Evolutionary conservation across 2,888 invertebrate species (phyloP).

Genomic region (Merodon equestris): DNA sequence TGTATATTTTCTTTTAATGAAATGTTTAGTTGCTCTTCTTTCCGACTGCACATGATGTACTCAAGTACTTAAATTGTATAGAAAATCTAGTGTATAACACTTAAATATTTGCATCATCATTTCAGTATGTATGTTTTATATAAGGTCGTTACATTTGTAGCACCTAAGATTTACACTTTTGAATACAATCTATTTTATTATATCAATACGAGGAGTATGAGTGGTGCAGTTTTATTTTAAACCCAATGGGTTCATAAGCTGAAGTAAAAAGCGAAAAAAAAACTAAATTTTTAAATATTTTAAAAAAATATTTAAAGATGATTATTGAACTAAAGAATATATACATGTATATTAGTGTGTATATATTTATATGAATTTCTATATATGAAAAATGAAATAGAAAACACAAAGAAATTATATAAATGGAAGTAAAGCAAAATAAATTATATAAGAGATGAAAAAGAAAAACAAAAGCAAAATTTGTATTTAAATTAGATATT

Average conservation of each 20-base stretch:
- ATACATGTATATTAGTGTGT: conserved; percentile 36
- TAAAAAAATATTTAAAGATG: conserved; percentile 71
- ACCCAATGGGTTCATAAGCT: conserved; percentile 79
- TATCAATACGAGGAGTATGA: conserved; percentile 71
- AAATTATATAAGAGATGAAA: conserved; percentile 13
- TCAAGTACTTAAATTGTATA: conserved; percentile 28
- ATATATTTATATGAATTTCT: conserved; percentile 62
- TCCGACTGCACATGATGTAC: conserved; percentile 23
- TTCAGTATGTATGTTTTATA: conserved; percentile 10
- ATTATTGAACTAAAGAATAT: conserved; percentile 61
- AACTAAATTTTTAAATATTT: conserved; percentile 72
- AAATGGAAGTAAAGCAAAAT: conserved; percentile 48
- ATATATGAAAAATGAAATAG: conserved; percentile 69
- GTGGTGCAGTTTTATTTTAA: conserved; percentile 76
- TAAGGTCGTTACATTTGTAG: conserved; percentile 2
- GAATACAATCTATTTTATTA: conserved; percentile 46
- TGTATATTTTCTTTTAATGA: not conserved
- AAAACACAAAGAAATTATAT: conserved; percentile 51
- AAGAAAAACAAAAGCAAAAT: conserved; percentile 34
- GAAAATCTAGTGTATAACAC: conserved; percentile 39
- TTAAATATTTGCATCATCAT: conserved; percentile 30
- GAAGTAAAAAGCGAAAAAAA: conserved; percentile 43
- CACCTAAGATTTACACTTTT: conserved; percentile 31
- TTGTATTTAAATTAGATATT: conserved; percentile 61
- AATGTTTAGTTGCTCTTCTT: conserved; percentile 12